Base-by-base conservation (phyloP, 2,888 invertebrate genomes). In the Stegophylla sp. region DNA sequence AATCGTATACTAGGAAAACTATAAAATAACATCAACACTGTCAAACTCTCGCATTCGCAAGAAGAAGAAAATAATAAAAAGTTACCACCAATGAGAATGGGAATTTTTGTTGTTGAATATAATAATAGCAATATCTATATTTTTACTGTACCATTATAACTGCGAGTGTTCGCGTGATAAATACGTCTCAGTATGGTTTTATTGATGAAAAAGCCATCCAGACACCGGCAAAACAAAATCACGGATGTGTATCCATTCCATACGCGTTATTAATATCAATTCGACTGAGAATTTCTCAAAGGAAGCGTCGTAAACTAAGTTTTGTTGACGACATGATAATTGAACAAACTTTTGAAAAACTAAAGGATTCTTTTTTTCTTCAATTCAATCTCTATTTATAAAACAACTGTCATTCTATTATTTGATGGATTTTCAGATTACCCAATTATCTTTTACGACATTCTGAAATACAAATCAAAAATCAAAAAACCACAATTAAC, bases 301-400 rank as follows among this genome's bases (percentile, higher is more conserved):
- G 23, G 13, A 61, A 73, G 51, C 48, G 23, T 74, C 23, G n/a
- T n/a, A n/a, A n/a, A n/a, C 63, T 23, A 48, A 74, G 63, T 63
- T 74, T 74, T 61, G 17, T 3, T 13, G 15, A 45, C 61, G 45
- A 48, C 51, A 63, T 63, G 28, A 13, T 63, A 63, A 51, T 74
- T 48, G 63, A 74, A 63, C 23, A 63, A 74, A 74, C 48, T 63
- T 48, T 48, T 15, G 63, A 34, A 74, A 74, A 74, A 63, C 63
- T 74, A 48, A 20, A 0, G 23, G 15, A 48, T 48, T 15, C 20
- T 45, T 73, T 59, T 73, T 59, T 71, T 10, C 12, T 10, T 43
- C 43, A 4, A 4, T 43, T 10, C 12, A 2, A 4, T 45, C 3
- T 7, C n/a, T n/a, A 9, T 28, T 73, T 48, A 59, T 28, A 56